Conservation (phyloP, 1,140 invertebrate species). For the Eciton burchellii region DNA sequence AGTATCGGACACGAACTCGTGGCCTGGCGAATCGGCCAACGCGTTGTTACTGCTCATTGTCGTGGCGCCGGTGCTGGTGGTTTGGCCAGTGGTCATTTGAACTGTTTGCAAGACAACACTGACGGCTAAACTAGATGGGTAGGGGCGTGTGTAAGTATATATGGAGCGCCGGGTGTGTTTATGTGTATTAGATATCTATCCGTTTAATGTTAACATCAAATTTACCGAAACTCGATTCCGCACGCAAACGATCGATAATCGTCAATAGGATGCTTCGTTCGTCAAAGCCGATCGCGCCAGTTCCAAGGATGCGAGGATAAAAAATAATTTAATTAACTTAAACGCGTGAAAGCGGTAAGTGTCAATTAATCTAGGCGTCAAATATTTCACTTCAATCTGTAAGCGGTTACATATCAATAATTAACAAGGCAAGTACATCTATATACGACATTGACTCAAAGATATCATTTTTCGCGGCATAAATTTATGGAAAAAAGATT, state of each 20-base stretch:
- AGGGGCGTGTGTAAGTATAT: constrained; percentile 36
- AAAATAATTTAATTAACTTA: constrained; percentile 2
- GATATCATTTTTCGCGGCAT: background rate
- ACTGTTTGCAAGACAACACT: constrained; percentile 83
- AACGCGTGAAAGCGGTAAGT: background rate
- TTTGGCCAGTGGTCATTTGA: constrained; percentile 76
- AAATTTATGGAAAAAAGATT: constrained; percentile 6
- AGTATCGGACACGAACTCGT: constrained; percentile 90
- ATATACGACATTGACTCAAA: background rate
- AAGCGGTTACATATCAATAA: background rate
- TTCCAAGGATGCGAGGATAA: background rate
- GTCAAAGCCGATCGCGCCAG: constrained; percentile 18
- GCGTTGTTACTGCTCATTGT: constrained; percentile 67
- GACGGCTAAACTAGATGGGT: constrained; percentile 79
- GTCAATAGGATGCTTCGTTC: background rate
- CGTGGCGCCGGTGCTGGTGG: constrained; percentile 63
- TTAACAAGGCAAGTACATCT: background rate
- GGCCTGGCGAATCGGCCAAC: constrained; percentile 78
- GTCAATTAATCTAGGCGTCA: background rate
- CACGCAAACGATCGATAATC: constrained; percentile 40
- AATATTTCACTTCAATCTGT: background rate
- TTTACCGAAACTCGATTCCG: constrained; percentile 35
- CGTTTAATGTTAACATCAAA: constrained; percentile 55
- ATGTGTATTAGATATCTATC: constrained; percentile 39
- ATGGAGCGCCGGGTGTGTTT: constrained; percentile 16